A percentile compares a stretch with the other conserved stretches of the same genome.
These are phyloP conservation scores for Apamea crenata DNA, from an alignment of 2,888 invertebrate species.

Conservation along the genomic window DNA sequence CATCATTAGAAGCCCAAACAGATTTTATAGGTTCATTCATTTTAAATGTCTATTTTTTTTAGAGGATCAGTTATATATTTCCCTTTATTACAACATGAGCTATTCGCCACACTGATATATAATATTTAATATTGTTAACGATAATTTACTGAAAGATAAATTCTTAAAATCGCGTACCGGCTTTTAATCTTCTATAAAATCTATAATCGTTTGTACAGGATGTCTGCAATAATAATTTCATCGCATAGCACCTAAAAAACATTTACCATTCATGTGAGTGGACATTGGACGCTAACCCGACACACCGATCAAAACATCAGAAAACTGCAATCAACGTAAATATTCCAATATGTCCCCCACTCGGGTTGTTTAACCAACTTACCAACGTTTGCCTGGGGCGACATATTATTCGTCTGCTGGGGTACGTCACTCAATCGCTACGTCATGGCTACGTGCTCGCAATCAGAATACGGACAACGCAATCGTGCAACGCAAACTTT, in stretches of 20 bases:
- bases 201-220: neutral
- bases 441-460: constrained; percentile 87
- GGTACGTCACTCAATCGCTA: constrained; percentile 86
- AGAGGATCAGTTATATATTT: neutral
- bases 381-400: constrained; percentile 70
- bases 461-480: constrained; percentile 73
- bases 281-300: constrained; percentile 33
- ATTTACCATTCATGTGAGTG: neutral
- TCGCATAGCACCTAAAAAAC: neutral
- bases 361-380: constrained; percentile 68
- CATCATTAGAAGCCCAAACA: neutral
- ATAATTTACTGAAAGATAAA: neutral
- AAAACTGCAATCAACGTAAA: constrained; percentile 59
- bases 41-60: neutral
- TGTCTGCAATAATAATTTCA: neutral
- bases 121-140: neutral
- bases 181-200: neutral
- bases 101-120: neutral
- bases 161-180: neutral
- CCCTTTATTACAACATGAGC: neutral
- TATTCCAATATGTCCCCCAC: constrained; percentile 59
- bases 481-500: constrained; percentile 68
- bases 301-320: constrained; percentile 43
- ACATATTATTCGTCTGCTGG: constrained; percentile 78
- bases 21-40: neutral